Evolutionary conservation across 1,140 invertebrate species (phyloP).

Genomic region (Forficula auricularia): DNA sequence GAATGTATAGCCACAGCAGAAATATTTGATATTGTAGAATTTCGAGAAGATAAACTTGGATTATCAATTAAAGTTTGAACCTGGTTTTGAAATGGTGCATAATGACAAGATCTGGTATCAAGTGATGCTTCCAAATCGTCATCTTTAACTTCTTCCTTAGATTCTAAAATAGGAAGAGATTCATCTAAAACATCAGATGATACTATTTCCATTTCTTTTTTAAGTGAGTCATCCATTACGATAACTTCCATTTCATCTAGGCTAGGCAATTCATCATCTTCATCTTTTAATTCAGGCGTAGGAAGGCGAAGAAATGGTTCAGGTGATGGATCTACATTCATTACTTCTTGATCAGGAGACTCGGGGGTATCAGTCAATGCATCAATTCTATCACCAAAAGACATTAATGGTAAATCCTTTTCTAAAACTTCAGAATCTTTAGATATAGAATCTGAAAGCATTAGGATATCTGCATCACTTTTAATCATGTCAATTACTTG

Average conservation of each 20-base stretch:
- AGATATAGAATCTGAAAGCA: too few species aligned
- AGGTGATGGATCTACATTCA: constrained; percentile 28
- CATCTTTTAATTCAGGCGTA: constrained; percentile 6
- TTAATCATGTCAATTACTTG: too few species aligned
- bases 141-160: constrained; percentile 6
- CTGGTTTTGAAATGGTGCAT: too few species aligned
- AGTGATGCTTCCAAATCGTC: constrained; percentile 1
- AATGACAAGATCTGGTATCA: background rate
- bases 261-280: constrained; percentile 9
- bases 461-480: too few species aligned
- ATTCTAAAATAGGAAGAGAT: background rate
- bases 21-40: too few species aligned
- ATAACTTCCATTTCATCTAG: constrained; percentile 2
- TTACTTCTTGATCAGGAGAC: constrained; percentile 33
- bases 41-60: too few species aligned
- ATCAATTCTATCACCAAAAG: constrained; percentile 20
- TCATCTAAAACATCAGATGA: background rate
- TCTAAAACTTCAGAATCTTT: too few species aligned
- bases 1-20: too few species aligned
- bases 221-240: background rate
- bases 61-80: too few species aligned
- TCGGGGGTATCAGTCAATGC: constrained; percentile 30
- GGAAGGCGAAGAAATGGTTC: constrained; percentile 21
- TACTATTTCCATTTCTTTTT: background rate
- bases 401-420: too few species aligned